Conservation (phyloP, 2,888 invertebrate species). For the Hyalella azteca region DNA sequence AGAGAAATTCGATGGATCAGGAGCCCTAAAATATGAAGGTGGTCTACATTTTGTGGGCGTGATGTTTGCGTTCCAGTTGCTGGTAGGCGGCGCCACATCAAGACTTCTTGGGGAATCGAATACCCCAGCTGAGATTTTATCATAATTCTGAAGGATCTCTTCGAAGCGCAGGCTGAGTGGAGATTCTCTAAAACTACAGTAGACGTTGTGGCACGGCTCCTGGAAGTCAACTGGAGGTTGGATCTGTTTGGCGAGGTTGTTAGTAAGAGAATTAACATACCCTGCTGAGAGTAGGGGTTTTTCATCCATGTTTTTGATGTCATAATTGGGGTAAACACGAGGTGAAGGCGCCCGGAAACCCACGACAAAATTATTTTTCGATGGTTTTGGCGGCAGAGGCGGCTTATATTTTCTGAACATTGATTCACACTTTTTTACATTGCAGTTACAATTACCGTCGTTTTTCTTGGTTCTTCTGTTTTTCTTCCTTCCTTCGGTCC, state of each 20-base stretch:
- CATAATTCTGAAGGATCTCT: conserved; percentile 33
- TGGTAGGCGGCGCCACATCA: neutral
- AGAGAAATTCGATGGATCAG: neutral
- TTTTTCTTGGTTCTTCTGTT: neutral
- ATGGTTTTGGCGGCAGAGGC: conserved; percentile 19
- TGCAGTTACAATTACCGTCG: neutral
- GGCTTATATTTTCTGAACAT: neutral
- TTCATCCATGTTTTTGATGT: neutral
- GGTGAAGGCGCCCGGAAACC: neutral
- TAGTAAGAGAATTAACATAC: too few species aligned
- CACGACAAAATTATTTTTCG: neutral
- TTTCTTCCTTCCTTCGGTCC: neutral
- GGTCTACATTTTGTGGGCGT: neutral
- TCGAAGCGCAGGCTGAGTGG: conserved; percentile 22
- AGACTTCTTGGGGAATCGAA: neutral
- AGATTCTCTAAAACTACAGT: conserved; percentile 26
- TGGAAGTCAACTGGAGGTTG: conserved; percentile 9
- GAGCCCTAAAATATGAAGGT: neutral
- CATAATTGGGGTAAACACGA: neutral
- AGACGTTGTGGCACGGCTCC: conserved; percentile 33
- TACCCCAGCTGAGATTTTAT: conserved; percentile 33
- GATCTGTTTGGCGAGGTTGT: neutral
- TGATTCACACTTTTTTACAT: neutral
- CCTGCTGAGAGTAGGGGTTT: neutral
- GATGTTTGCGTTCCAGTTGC: neutral